A percentile compares a stretch with the other conserved stretches of the same genome.
These are phyloP conservation scores for Sesia bembeciformis DNA, from an alignment of 2,888 invertebrate species.

Conservation along the genomic window DNA sequence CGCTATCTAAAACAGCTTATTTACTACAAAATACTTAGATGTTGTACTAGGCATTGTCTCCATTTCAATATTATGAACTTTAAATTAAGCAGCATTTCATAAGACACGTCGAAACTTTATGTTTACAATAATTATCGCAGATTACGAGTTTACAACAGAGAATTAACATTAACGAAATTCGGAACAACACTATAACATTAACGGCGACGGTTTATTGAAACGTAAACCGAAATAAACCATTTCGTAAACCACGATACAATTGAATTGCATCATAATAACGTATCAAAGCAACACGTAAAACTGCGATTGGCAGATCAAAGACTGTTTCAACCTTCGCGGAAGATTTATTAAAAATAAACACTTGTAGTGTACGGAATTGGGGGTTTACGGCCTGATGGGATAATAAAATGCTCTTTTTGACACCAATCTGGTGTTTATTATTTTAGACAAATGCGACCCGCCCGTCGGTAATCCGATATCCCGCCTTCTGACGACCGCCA, in stretches of 20 bases:
- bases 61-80: too few species aligned
- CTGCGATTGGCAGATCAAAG: conserved; percentile 40
- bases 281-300: conserved; percentile 24
- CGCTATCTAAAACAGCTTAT: too few species aligned
- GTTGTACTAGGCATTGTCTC: too few species aligned
- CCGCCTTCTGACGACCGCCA: conserved; percentile 58
- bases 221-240: conserved; percentile 36
- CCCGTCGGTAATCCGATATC: conserved; percentile 54
- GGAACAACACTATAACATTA: conserved; percentile 35
- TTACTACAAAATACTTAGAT: too few species aligned
- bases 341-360: conserved; percentile 64
- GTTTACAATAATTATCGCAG: conserved; percentile 18
- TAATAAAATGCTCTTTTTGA: conserved; percentile 71
- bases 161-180: conserved; percentile 30
- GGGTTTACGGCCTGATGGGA: conserved; percentile 60
- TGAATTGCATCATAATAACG: conserved; percentile 24
- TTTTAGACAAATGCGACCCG: conserved; percentile 68
- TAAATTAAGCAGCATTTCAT: too few species aligned
- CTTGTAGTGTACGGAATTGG: conserved; percentile 28
- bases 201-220: conserved; percentile 39
- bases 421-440: conserved; percentile 72
- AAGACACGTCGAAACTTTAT: not conserved
- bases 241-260: conserved; percentile 31
- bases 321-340: conserved; percentile 41
- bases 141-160: conserved; percentile 8